phyloP scores from a whole-genome alignment of 2,113 vertebrate species.

The Melanerpes formicivorus region DNA sequence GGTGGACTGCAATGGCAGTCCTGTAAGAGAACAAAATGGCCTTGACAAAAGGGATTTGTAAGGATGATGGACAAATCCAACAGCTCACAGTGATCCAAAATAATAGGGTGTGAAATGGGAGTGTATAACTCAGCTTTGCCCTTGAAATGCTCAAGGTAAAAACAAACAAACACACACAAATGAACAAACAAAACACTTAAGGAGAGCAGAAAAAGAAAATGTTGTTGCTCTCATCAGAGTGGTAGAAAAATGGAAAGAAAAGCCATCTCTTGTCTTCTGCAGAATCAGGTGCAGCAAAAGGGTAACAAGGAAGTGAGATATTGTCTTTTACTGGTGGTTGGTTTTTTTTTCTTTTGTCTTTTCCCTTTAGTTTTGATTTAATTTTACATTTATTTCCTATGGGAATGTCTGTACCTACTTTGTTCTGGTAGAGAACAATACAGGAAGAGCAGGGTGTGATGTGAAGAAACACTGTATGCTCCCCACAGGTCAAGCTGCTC shows the following conservation, averaged over 20 bases:
- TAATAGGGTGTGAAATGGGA: neutral
- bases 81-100: neutral
- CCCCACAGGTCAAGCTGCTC: slow-evolving; percentile 63
- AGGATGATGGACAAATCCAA: neutral
- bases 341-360: neutral
- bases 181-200: neutral
- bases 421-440: slow-evolving; percentile 12
- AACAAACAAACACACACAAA: neutral
- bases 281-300: neutral
- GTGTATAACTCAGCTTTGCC: neutral
- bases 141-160: neutral
- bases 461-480: slow-evolving; percentile 5
- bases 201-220: neutral
- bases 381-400: slow-evolving; percentile 11
- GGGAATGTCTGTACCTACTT: slow-evolving; percentile 10
- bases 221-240: neutral
- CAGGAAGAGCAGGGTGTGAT: slow-evolving; percentile 53
- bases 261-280: neutral
- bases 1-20: neutral
- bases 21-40: neutral
- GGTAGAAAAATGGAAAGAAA: neutral
- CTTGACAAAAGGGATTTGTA: neutral
- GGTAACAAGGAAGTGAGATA: neutral
- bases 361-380: neutral
- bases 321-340: neutral